A percentile compares a stretch with the other conserved stretches of the same genome.
phyloP scores from a whole-genome alignment of 2,888 invertebrate species.

The Mythimna ferrago region DNA sequence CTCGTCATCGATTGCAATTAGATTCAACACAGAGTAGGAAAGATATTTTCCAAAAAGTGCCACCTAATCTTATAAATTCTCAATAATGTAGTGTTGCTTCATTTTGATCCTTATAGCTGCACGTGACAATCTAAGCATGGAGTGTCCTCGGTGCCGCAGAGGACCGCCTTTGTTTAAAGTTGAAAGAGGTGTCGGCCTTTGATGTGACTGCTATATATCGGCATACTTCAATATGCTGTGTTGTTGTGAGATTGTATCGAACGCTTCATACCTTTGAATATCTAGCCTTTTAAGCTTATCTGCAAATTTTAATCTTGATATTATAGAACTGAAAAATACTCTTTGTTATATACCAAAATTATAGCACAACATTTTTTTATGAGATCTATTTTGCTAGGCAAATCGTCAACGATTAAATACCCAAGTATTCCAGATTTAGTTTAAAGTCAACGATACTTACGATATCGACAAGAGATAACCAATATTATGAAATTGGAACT shows the following conservation, averaged over 20 bases:
- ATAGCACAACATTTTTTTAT: no score
- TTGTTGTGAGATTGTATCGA: constrained; percentile 5
- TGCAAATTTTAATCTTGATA: neutral
- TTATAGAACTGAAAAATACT: no score
- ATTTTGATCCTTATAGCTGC: constrained; percentile 21
- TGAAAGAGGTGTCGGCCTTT: constrained; percentile 49
- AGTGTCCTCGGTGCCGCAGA: constrained; percentile 39
- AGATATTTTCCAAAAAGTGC: neutral
- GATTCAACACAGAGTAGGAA: no score
- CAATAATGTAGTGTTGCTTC: constrained; percentile 13
- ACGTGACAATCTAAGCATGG: constrained; percentile 39
- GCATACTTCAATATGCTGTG: constrained; percentile 39
- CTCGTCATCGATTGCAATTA: no score
- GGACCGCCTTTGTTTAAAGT: constrained; percentile 41
- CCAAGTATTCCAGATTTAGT: no score
- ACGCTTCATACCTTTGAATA: neutral
- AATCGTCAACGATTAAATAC: no score
- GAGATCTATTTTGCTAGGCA: no score
- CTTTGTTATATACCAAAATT: no score
- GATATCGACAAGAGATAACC: no score
- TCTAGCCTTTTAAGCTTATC: neutral
- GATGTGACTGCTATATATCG: constrained; percentile 32
- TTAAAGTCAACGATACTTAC: no score
- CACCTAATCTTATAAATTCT: neutral
- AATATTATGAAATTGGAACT: no score